A percentile compares a stretch with the other conserved stretches of the same genome.
Conservation (phyloP, 1,140 invertebrate genomes). For the Drosophila saltans region DNA sequence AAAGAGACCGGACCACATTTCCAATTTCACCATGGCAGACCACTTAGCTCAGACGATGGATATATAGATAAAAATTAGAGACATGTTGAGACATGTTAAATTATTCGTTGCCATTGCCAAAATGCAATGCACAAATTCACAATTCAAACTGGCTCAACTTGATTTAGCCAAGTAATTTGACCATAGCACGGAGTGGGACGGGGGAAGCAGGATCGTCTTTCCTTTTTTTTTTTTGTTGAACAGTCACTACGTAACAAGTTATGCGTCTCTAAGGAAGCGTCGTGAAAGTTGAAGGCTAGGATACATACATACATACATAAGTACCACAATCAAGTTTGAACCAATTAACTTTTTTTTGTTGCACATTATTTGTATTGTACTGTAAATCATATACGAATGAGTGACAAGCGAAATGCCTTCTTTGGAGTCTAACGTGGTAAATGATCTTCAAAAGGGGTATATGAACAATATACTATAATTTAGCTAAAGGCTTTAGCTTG, state of each 20-base stretch:
- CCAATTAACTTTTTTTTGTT: constrained; percentile 38
- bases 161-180: constrained; percentile 34
- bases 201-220: neutral
- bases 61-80: constrained; percentile 20
- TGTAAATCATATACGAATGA: neutral
- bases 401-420: too few relatives aligned
- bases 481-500: too few relatives aligned
- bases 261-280: constrained; percentile 27
- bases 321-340: constrained; percentile 6
- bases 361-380: constrained; percentile 10
- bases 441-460: too few relatives aligned
- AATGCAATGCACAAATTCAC: constrained; percentile 25
- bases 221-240: too few relatives aligned
- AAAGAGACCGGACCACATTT: constrained; percentile 40
- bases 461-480: too few relatives aligned
- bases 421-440: too few relatives aligned
- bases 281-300: constrained; percentile 50
- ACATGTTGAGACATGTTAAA: constrained; percentile 26
- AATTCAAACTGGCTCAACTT: constrained; percentile 50
- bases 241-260: constrained; percentile 33
- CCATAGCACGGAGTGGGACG: too few relatives aligned
- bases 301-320: neutral
- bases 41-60: constrained; percentile 32
- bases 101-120: constrained; percentile 18
- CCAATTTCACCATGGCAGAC: constrained; percentile 33